Base-by-base conservation (phyloP, 2,113 vertebrate genomes). In the Uropsilus gracilis region DNA sequence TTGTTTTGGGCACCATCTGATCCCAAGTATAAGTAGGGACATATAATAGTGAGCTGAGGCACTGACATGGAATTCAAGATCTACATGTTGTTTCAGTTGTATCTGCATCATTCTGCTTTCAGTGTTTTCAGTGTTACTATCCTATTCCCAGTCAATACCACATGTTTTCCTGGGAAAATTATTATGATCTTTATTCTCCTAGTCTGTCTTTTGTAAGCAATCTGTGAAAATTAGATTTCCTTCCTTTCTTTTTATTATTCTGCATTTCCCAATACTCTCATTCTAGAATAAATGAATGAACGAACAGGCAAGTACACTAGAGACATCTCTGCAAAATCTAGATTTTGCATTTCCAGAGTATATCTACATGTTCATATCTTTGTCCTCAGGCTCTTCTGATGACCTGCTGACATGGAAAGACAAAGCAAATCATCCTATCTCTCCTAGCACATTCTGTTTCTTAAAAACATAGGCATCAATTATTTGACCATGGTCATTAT, bases 361-460 rank as follows among this genome's bases (percentile, higher is more conserved):
- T 5, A 1, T 71, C 30, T n/a, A 55, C 48, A 12, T 20, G 30
- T 5, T 76, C 59, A 12, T 81, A 55, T 91, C 90, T 92, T 86
- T 96, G 94, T 95, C 90, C 85, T 69, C 68, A 42, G 80, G 76
- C 76, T 76, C 34, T 95, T 80, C 71, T 0, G 8, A 96, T 96
- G 94, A 82, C 42, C 48, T 10, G 0, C 39, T 91, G 71, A 82
- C 96, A 75, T 3, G 61, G 34, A 88, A 91, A 95, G 89, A 91
- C 93, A 94, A 72, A 90, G 55, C 50, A 86, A 95, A 93, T 97
- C 73, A 91, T 84, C 71, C 93, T 95, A 97, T 97, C 93, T 97
- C 75, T 72, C 91, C 42, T 16, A 86, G 84, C 55, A 93, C 86
- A 90, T 24, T 73, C 80, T 91, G n/a, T 94, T 72, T 96, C 84